Evolutionary conservation across 64 coral and sea anemone genomes (phyloP).

Genomic region (Cladopsammia gracilis): DNA sequence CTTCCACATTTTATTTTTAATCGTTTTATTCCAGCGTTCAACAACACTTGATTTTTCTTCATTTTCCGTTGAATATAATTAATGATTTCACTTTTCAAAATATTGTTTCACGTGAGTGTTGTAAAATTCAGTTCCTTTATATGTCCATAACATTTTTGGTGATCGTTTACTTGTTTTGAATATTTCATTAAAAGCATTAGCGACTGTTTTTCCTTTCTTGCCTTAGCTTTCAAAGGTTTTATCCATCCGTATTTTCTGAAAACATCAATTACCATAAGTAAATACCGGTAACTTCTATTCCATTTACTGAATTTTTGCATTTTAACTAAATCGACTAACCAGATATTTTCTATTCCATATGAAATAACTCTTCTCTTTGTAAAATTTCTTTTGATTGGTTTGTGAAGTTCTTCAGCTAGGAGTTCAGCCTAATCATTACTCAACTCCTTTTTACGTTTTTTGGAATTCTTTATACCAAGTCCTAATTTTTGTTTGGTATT

Average conservation of each 20-base stretch:
- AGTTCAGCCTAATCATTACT: background rate
- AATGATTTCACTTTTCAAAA: no score
- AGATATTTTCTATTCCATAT: constrained; percentile 7
- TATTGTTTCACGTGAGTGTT: no score
- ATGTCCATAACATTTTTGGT: background rate
- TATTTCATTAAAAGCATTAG: constrained; percentile 9
- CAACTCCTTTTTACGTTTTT: background rate
- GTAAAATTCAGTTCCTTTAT: constrained; percentile 25
- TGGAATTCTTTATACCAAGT: no score
- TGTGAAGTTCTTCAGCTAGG: background rate
- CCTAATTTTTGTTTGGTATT: background rate
- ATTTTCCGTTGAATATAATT: no score
- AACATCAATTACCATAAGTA: constrained; percentile 8
- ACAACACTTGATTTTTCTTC: no score
- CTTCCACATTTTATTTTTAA: no score
- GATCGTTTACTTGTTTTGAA: background rate
- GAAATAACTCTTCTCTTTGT: background rate
- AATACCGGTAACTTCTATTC: constrained; percentile 40
- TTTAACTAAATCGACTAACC: constrained; percentile 20
- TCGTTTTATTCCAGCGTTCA: no score
- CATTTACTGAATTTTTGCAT: constrained; percentile 53
- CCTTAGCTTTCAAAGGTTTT: background rate
- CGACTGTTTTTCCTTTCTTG: background rate
- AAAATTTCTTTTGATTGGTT: background rate
- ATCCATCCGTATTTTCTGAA: constrained; percentile 39